Base-by-base conservation (phyloP, 2,888 invertebrate genomes). In the Diarsia brunnea region DNA sequence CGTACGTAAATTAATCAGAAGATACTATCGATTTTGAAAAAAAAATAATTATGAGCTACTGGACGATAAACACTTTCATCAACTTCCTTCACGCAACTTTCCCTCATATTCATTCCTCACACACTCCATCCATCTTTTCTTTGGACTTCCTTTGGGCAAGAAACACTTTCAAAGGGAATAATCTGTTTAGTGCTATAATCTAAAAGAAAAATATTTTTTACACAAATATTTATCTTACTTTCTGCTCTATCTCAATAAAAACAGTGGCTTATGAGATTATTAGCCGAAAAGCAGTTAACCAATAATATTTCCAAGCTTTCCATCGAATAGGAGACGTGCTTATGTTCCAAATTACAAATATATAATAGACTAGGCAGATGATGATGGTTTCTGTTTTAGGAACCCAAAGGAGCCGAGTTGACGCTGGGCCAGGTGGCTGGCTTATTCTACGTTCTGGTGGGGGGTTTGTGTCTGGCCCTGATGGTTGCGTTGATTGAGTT, bases 341-440 rank as follows among this genome's bases (percentile, higher is more conserved):
- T n/a, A n/a, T 53, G 4, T n/a, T 53, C 3, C n/a, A 53, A 38
- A 38, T 38, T 38, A 38, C 38, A 38, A 38, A 38, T 38, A 7
- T 38, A 38, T 38, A 38, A 38, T 5, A 38, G 7, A 38, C 38
- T 38, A 38, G 38, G 38, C 38, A 38, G 38, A 38, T 38, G 38
- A 38, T 38, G 38, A 38, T 38, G 8, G 8, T 38, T 38, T 38
- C 38, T 38, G 16, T 78, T 70, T 24, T 66, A 87, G 98, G 98
- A 98, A 91, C 97, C 85, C 97, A 67, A 97, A 97, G 85, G 97
- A 97, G 90, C 98, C 90, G 99, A 99, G 91, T 97, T 99, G 89
- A 98, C 99, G 51, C 96, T 99, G 79, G 98, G 98, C 92, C 99
- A 99, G 96, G 99, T 99, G 61, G 99, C 99, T 45, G 99, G 99